Conservation (phyloP, 2,888 invertebrate genomes). For the Camptogramma bilineatum region DNA sequence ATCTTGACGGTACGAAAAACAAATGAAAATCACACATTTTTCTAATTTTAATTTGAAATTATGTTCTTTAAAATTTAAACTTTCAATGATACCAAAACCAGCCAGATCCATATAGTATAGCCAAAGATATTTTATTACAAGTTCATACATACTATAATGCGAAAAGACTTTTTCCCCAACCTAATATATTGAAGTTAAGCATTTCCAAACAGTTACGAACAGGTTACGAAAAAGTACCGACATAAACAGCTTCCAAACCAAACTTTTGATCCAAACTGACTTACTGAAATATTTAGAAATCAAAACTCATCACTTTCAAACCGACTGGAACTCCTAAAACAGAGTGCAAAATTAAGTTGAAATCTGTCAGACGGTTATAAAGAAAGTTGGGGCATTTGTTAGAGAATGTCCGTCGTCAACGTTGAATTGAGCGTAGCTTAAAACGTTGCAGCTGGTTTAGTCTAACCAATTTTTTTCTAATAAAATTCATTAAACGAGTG, state of each 20-base stretch:
- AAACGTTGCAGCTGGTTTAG: background rate
- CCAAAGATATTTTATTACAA: no score
- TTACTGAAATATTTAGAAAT: constrained; percentile 24
- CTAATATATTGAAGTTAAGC: no score
- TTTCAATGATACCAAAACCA: no score
- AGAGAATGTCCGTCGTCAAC: constrained; percentile 39
- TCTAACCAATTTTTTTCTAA: no score
- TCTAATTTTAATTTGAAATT: no score
- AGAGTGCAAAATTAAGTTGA: constrained; percentile 35
- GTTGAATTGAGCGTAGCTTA: constrained; percentile 32
- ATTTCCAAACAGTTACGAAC: background rate
- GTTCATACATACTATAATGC: no score
- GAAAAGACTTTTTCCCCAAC: no score
- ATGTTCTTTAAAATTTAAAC: no score
- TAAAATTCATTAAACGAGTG: no score
- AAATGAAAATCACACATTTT: no score
- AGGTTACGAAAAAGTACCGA: background rate
- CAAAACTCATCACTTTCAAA: constrained; percentile 28
- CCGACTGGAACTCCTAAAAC: constrained; percentile 27
- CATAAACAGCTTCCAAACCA: background rate
- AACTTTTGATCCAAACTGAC: constrained; percentile 24
- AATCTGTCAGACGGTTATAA: constrained; percentile 42
- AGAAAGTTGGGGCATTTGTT: constrained; percentile 38
- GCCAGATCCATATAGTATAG: no score
- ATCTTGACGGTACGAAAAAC: no score